Base-by-base conservation (phyloP, 2,797 vertebrate species). In the Channa striata region DNA sequence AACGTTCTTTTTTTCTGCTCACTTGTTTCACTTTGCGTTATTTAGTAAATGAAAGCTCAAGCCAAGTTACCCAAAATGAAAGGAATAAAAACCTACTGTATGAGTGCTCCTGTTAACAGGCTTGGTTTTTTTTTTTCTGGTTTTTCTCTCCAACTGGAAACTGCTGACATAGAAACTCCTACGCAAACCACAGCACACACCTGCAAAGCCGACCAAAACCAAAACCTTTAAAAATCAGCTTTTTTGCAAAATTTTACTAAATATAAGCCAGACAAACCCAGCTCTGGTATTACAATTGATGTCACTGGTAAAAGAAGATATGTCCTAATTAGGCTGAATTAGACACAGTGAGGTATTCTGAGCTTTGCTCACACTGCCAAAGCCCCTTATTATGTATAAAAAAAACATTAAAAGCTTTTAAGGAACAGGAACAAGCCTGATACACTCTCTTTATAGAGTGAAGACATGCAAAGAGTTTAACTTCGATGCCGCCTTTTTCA, bases 401-500 rank as follows among this genome's bases (percentile, higher is more conserved):
- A 4, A 30, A 30, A 30, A 30, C 25, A 4, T 30, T 4, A 30
- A 30, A 4, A 30, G 6, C 25, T 30, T 30, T 30, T 30, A n/a
- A n/a, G 25, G 25, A 42, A 19, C 3, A 52, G 42, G 33, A 60
- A 39, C 33, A 63, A 50, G 39, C 20, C 13, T 30, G 16, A 40
- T 8, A 33, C 21, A 7, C 9, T 14, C 36, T 37, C 4, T 44
- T 47, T 11, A n/a, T n/a, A 44, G 4, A 16, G 25, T 12, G 4
- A 37, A 36, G 53, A 6, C 21, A 23, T 11, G 7, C 4, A 9
- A 8, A 44, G 8, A 36, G 50, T 16, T 13, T 36, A 25, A 8
- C 52, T 46, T 50, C 0, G 7, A 62, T 73, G 58, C 25, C 43
- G 67, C 83, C 83, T 73, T 83, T 76, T 87, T 83, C 43, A 46